Conservation (phyloP, 2,113 vertebrate species). For the Taxidea taxus region DNA sequence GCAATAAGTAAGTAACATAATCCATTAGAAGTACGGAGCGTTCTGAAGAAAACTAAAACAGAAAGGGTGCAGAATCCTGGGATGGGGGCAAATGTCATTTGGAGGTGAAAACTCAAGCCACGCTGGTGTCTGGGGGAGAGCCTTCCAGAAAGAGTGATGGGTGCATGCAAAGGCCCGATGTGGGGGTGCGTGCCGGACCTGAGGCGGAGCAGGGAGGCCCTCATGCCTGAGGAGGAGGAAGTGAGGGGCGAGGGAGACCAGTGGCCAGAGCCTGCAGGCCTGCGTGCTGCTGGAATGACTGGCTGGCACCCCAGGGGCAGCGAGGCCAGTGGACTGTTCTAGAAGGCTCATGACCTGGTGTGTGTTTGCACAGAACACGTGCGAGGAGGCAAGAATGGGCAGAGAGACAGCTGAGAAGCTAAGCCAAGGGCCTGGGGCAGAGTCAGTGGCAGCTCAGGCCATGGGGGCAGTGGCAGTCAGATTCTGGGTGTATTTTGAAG, state of each 20-base stretch:
- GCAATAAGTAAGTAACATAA: not conserved
- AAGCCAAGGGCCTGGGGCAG: not conserved
- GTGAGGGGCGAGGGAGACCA: not conserved
- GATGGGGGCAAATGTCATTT: fast-evolving
- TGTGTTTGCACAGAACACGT: fast-evolving
- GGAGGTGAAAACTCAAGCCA: not conserved
- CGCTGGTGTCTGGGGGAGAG: not conserved
- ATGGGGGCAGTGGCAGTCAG: fast-evolving
- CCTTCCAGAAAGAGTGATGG: fast-evolving
- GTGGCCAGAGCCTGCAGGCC: not conserved
- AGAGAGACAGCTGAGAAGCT: too few relatives aligned
- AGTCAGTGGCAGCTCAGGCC: not conserved
- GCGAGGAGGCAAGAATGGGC: not conserved
- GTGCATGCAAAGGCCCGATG: fast-evolving
- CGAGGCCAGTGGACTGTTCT: fast-evolving
- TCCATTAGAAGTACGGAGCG: not conserved
- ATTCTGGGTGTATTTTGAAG: not conserved
- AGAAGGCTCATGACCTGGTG: not conserved
- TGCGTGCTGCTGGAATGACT: fast-evolving
- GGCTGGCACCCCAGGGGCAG: not conserved
- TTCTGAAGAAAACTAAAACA: not conserved
- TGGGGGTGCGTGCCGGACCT: fast-evolving
- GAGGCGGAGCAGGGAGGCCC: not conserved
- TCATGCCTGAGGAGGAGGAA: not conserved
- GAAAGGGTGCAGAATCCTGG: not conserved